Evolutionary conservation across 1,140 invertebrate genomes (phyloP), one percentile per base, ranked within the genome.

Genomic region (Polypedilum vanderplanki): DNA sequence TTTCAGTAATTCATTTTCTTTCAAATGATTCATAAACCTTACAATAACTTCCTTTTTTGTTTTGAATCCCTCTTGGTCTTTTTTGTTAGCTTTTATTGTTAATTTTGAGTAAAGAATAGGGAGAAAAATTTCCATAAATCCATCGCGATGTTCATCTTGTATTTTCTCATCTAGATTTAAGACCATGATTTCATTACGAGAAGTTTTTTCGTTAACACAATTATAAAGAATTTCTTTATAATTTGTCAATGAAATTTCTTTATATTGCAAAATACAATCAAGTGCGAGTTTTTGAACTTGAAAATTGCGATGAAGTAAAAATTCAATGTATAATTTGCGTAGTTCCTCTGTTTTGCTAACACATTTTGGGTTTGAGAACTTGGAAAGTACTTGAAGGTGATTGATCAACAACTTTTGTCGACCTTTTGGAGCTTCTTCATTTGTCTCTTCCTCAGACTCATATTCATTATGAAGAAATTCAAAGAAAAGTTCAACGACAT

Each of bases 91-190:
- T 64, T 90, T 88, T 80, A 90, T 93, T 22, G 87, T 86, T 91
- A 98, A 95, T 85, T 96, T 96, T 7, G 94, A 93, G 81, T 94
- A 96, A 1, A 97, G 84, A 75, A 97, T 91, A 80, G 93, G 89
- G 81, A 97, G 86, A 8, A 98, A 83, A 73, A 96, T 86, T 0
- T 93, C 91, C 76, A 97, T 88, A 0, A 97, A 81, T 76, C 89
- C 86, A 24, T 85, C 81, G 76, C 95, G 86, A 81, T 97, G 91
- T 73, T 93, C 90, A 0, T 83, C 79, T 73, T 87, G 84, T n/a
- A 96, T 86, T 24, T 86, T 81, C 76, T 86, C 84, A 77, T 92
- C 90, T 5, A 96, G 86, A 79, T 89, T 89, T 79, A 97, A 96
- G 8, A 88, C 84, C 0, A 88, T 87, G 0, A 98, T 79, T 82